Evolutionary conservation across 2,113 vertebrate genomes (phyloP).

Genomic region (Psettodes erumei): DNA sequence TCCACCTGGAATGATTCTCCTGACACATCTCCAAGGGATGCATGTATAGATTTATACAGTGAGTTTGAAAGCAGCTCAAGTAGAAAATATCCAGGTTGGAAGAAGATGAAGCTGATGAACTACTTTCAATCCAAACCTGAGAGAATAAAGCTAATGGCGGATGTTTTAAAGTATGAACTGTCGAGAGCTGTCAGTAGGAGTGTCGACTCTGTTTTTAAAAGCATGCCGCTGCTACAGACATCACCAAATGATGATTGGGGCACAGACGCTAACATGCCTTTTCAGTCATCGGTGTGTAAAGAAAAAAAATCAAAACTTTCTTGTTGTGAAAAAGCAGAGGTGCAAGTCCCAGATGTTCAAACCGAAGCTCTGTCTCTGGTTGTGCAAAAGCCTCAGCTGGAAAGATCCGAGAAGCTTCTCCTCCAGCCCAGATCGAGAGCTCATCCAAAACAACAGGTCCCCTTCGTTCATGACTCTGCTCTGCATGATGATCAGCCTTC

Average conservation of each 20-base stretch:
- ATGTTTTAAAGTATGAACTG: slow-evolving; percentile 87
- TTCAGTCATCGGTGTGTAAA: not conserved
- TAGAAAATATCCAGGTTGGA: slow-evolving; percentile 43
- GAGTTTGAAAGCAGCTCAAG: slow-evolving; percentile 35
- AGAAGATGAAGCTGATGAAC: slow-evolving; percentile 50
- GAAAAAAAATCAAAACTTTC: slow-evolving; percentile 17
- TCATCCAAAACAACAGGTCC: slow-evolving; percentile 52
- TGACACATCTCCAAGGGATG: slow-evolving; percentile 1
- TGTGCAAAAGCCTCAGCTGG: slow-evolving; percentile 66
- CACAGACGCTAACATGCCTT: slow-evolving; percentile 7
- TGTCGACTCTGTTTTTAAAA: slow-evolving; percentile 88
- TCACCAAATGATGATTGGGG: not conserved
- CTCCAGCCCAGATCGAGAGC: slow-evolving; percentile 66
- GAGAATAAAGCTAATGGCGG: slow-evolving; percentile 77
- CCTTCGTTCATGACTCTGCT: slow-evolving; percentile 41
- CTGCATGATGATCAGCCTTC: slow-evolving; percentile 72
- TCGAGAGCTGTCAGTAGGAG: slow-evolving; percentile 83
- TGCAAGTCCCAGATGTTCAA: slow-evolving; percentile 67
- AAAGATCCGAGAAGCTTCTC: slow-evolving; percentile 48
- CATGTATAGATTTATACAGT: slow-evolving; percentile 2
- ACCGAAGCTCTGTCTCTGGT: slow-evolving; percentile 79
- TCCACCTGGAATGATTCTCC: not conserved
- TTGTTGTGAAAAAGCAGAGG: slow-evolving; percentile 61
- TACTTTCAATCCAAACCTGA: slow-evolving; percentile 55
- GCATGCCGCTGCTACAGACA: slow-evolving; percentile 46